A percentile compares a stretch with the other conserved stretches of the same genome.
Conservation (phyloP, 2,797 vertebrate species). For the Darevskia mixta region DNA sequence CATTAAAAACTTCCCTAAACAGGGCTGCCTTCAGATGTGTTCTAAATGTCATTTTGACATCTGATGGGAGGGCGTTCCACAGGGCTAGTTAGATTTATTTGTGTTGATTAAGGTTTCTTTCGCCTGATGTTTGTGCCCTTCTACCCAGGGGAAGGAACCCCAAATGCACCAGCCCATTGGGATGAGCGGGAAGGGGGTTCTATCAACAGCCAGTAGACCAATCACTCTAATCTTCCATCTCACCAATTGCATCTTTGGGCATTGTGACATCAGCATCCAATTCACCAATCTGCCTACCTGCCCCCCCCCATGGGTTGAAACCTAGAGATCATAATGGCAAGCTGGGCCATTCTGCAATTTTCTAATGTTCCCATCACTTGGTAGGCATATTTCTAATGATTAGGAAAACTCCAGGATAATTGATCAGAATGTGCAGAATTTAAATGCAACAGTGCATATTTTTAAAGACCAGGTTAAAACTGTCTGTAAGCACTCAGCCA, state of each 20-base stretch:
- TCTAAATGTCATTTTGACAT: too few relatives aligned
- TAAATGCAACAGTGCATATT: background rate
- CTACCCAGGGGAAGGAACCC: too few relatives aligned
- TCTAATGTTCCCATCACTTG: background rate
- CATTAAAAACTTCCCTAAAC: too few relatives aligned
- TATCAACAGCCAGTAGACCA: background rate
- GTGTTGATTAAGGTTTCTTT: background rate
- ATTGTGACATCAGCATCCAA: background rate
- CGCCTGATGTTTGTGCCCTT: background rate
- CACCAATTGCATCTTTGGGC: background rate
- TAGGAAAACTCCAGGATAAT: background rate
- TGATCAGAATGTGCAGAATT: background rate
- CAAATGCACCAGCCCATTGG: background rate
- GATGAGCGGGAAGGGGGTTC: background rate
- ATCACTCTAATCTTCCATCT: background rate
- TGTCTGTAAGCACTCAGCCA: background rate
- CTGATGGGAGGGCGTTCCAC: too few relatives aligned
- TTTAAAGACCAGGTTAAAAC: conserved; percentile 2
- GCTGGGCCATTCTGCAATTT: background rate
- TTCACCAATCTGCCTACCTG: background rate
- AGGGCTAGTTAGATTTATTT: background rate
- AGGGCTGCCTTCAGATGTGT: too few relatives aligned
- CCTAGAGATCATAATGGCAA: background rate
- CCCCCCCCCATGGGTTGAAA: background rate
- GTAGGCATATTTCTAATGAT: background rate